These are phyloP conservation scores for Ceratotherium simum DNA, from an alignment of 2,113 vertebrate species.

Conservation along the genomic window DNA sequence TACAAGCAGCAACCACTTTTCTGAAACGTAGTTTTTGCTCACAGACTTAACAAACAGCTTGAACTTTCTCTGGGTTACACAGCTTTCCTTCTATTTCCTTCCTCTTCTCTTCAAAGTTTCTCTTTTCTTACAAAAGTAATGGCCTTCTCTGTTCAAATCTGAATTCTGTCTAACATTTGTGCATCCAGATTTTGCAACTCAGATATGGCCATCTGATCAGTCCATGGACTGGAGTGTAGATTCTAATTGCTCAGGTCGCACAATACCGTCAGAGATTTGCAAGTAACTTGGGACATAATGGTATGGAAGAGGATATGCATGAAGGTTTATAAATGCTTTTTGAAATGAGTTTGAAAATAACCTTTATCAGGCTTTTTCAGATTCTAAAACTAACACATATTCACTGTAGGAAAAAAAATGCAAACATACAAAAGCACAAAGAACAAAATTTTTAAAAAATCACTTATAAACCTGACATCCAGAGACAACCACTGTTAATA, in stretches of 20 bases:
- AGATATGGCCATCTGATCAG: neutral
- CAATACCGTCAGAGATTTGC: neutral
- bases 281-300: neutral
- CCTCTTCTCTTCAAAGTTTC: slow-evolving; percentile 36
- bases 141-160: neutral
- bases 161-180: neutral
- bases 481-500: neutral
- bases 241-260: neutral
- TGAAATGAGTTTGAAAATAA: slow-evolving; percentile 40
- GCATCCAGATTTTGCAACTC: neutral
- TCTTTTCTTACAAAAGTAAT: neutral
- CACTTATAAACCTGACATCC: neutral
- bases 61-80: neutral
- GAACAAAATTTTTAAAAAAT: neutral
- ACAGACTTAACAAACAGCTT: neutral
- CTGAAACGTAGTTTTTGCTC: neutral
- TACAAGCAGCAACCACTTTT: neutral
- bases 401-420: neutral
- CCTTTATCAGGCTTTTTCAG: neutral
- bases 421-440: neutral
- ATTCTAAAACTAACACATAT: neutral
- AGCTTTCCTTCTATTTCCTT: neutral
- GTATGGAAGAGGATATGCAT: neutral
- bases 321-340: neutral
- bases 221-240: neutral